Evolutionary conservation across 2,113 vertebrate genomes (phyloP), one percentile per base, ranked within the genome.

Genomic region (Ardeotis arabs): DNA sequence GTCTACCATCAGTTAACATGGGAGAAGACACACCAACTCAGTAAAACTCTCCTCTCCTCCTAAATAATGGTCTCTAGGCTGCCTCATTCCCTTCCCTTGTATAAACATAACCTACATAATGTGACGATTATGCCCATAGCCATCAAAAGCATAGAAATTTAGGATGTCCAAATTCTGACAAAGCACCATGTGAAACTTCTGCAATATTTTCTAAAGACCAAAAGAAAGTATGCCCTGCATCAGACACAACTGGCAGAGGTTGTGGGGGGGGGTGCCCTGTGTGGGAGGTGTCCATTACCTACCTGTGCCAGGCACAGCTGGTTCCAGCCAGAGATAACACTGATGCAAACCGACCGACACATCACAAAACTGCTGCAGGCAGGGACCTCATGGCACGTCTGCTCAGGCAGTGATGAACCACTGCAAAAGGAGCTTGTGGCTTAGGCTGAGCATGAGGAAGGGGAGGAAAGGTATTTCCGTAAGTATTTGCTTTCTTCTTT

Each of bases 311-410:
- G 7, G 16, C 31, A 60, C 14, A 39, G 9, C 0, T 52, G 25
- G 23, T 44, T 82, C 55, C 27, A 73, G 2, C 4, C 24, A 50
- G 27, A 67, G 17, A 20, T 37, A 24, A 11, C n/a, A 25, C 10
- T 0, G 1, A 20, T 28, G 20, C 13, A 58, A 59, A 58, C 3
- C 10, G 8, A 5, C 15, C 12, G 20, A 3, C 8, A 27, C 1
- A 2, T 22, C 27, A 16, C 31, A 67, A 20, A 87, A 53, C 12
- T 20, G 13, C 20, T 89, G 35, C 13, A 28, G 28, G 14, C 4
- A 14, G 5, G n/a, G 22, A 85, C 6, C 35, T 27, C 0, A 0
- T 17, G 53, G 5, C 5, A 12, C 7, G 6, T 28, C 37, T 81
- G 31, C 31, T 41, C 24, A 66, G 37, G 7, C 12, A 47, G 29